Percentiles rank a stretch among this genome's conserved stretches.
Evolutionary conservation across 2,888 invertebrate species (phyloP).

Genomic region (Cybosia mesomella): DNA sequence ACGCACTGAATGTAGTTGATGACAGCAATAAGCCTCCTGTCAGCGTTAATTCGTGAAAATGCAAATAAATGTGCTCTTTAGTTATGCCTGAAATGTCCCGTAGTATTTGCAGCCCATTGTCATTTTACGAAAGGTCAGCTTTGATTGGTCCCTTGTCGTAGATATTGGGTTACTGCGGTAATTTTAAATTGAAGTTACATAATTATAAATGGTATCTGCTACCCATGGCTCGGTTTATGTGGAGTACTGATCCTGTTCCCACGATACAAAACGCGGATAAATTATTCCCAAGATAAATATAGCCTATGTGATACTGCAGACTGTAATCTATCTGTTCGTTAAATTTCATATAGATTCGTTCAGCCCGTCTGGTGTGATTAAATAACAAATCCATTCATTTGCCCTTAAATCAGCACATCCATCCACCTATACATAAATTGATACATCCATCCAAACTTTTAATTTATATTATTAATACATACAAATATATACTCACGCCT

Average conservation of each 20-base stretch:
- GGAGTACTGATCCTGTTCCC: background rate
- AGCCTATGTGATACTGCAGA: no score
- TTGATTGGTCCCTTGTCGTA: background rate
- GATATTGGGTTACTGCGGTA: background rate
- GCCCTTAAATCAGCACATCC: no score
- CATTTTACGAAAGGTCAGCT: slow-evolving; percentile 1
- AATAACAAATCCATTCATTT: no score
- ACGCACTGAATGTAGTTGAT: slow-evolving; percentile 58
- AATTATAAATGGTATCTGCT: background rate
- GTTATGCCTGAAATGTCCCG: background rate
- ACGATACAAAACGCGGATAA: no score
- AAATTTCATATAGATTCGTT: background rate
- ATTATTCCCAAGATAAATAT: no score
- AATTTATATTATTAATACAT: no score
- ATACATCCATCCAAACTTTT: no score
- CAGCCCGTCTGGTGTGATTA: no score
- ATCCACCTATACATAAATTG: no score
- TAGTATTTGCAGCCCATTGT: slow-evolving; percentile 2
- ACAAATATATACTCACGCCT: no score
- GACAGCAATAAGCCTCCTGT: slow-evolving; percentile 55
- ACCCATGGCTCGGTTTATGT: no score
- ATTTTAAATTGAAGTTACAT: background rate
- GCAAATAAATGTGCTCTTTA: slow-evolving; percentile 56
- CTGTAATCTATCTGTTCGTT: no score
- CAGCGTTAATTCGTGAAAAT: slow-evolving; percentile 53